Percentiles rank a stretch among this genome's conserved stretches.
These are phyloP conservation scores for Andrena haemorrhoa DNA, from an alignment of 2,888 invertebrate species.

Conservation along the genomic window DNA sequence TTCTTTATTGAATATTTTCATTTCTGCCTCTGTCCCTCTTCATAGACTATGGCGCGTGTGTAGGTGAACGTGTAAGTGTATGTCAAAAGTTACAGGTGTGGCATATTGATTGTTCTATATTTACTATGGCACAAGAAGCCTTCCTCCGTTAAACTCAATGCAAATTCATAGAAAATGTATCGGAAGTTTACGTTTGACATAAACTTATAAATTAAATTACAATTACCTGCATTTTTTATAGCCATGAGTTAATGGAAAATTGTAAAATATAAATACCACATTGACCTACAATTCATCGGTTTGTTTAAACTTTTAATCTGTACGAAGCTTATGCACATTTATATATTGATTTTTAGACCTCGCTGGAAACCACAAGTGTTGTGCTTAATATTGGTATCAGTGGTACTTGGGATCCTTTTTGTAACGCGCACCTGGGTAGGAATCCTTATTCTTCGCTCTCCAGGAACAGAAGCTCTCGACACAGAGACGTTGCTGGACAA, in stretches of 20 bases:
- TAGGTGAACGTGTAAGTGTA: slow-evolving; percentile 27
- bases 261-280: background rate
- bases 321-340: background rate
- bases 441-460: slow-evolving; percentile 58
- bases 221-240: background rate
- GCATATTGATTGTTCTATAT: slow-evolving; percentile 65
- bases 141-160: slow-evolving; percentile 22
- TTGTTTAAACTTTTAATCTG: background rate
- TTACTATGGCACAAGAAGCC: slow-evolving; percentile 41
- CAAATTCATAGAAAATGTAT: slow-evolving; percentile 1
- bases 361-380: slow-evolving; percentile 72
- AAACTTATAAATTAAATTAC: background rate
- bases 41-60: background rate
- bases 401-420: slow-evolving; percentile 68
- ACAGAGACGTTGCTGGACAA: slow-evolving; percentile 60
- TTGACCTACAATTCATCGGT: background rate
- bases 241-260: background rate
- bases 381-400: slow-evolving; percentile 66
- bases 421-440: slow-evolving; percentile 70
- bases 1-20: background rate
- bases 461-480: slow-evolving; percentile 35
- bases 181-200: background rate
- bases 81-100: slow-evolving; percentile 61
- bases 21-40: background rate
- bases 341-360: slow-evolving; percentile 58